Percentiles rank a stretch among this genome's conserved stretches.
phyloP scores from a whole-genome alignment of 1,140 invertebrate genomes.

The Leptinotarsa lineolata region DNA sequence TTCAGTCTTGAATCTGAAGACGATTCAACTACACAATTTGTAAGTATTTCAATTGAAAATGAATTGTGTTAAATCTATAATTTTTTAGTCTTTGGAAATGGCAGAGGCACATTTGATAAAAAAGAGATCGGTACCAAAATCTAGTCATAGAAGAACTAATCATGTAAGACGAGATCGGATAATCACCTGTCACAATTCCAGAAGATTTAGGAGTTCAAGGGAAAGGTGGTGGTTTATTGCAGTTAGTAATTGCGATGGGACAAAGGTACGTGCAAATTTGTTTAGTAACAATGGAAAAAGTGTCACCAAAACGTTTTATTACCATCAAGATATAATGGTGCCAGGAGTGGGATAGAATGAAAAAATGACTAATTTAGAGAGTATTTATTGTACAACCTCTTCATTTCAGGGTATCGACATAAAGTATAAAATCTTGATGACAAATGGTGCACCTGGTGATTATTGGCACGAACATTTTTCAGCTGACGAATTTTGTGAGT shows the following conservation, averaged over 20 bases:
- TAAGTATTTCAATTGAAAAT: too few species aligned
- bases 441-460: conserved; percentile 75
- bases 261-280: conserved; percentile 57
- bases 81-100: too few species aligned
- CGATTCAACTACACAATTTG: too few species aligned
- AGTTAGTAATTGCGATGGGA: conserved; percentile 71
- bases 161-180: conserved; percentile 20
- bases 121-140: conserved; percentile 33
- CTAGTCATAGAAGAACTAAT: conserved; percentile 1
- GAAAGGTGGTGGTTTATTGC: conserved; percentile 82
- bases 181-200: conserved; percentile 61
- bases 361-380: too few species aligned
- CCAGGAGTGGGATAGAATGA: too few species aligned
- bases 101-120: conserved; percentile 22
- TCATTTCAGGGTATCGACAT: conserved; percentile 66
- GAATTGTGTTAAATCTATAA: too few species aligned
- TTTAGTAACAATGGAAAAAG: too few species aligned
- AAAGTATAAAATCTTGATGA: conserved; percentile 76
- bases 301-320: too few species aligned
- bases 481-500: conserved; percentile 91
- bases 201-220: conserved; percentile 68
- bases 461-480: conserved; percentile 87
- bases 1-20: too few species aligned
- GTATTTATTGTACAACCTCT: too few species aligned
- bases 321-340: too few species aligned